phyloP scores from a whole-genome alignment of 2,113 vertebrate genomes.

The Podilymbus podiceps region DNA sequence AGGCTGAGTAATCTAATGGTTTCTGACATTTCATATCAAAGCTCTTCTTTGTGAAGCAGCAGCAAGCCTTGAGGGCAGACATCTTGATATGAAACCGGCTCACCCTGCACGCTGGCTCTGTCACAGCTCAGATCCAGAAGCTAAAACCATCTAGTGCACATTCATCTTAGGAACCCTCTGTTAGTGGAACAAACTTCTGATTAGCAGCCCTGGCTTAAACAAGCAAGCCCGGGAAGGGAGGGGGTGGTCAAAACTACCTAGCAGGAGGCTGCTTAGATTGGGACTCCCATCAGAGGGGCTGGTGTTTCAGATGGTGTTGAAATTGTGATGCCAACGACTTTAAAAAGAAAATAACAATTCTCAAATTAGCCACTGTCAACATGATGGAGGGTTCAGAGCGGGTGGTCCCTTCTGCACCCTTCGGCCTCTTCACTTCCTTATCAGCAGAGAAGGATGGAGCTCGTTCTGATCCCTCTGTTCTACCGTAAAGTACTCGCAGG shows the following conservation, averaged over 20 bases:
- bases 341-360: background rate
- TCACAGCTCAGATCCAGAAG: background rate
- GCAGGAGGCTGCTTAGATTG: background rate
- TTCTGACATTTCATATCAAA: slow-evolving; percentile 83
- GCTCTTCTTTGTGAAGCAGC: slow-evolving; percentile 26
- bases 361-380: rapidly evolving
- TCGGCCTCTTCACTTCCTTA: background rate
- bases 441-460: background rate
- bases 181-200: background rate
- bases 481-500: background rate
- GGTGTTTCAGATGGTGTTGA: background rate
- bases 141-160: background rate
- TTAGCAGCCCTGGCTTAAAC: background rate
- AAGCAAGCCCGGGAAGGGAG: background rate
- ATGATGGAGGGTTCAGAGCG: background rate
- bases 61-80: slow-evolving; percentile 27
- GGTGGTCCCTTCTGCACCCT: background rate
- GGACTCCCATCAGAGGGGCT: background rate
- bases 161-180: background rate
- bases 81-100: slow-evolving; percentile 62
- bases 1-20: slow-evolving; percentile 74
- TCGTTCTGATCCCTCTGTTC: background rate
- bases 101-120: slow-evolving; percentile 4
- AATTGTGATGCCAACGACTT: background rate
- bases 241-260: background rate